Conservation (phyloP, 2,888 invertebrate genomes). For the Caenorhabditis sulstoni region DNA sequence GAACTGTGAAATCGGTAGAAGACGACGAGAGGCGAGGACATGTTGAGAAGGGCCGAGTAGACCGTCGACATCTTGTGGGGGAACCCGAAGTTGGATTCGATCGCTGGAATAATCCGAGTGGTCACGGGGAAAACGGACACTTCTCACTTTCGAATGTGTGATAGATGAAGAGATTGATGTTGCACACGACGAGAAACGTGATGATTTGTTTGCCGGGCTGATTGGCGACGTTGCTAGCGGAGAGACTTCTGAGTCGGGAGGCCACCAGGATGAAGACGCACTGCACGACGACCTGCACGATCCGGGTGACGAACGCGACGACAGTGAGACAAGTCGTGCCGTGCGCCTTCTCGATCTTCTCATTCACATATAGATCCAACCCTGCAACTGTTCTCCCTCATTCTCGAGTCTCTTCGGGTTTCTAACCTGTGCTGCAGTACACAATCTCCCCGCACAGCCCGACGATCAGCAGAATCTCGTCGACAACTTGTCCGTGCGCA, state of each 20-base stretch:
- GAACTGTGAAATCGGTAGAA: slow-evolving; percentile 69
- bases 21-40: slow-evolving; percentile 57
- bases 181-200: slow-evolving; percentile 77
- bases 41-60: slow-evolving; percentile 62
- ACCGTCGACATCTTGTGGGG: slow-evolving; percentile 47
- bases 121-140: not conserved
- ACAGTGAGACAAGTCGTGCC: slow-evolving; percentile 48
- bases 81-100: slow-evolving; percentile 72
- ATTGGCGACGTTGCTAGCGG: slow-evolving; percentile 33
- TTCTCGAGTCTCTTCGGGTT: not conserved
- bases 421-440: slow-evolving; percentile 53
- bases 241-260: slow-evolving; percentile 61
- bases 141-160: slow-evolving; percentile 64
- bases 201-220: slow-evolving; percentile 78
- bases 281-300: slow-evolving; percentile 77
- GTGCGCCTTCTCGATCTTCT: slow-evolving; percentile 23
- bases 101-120: slow-evolving; percentile 56
- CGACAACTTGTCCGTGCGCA: slow-evolving; percentile 60
- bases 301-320: slow-evolving; percentile 71
- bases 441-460: slow-evolving; percentile 57
- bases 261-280: slow-evolving; percentile 75
- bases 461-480: slow-evolving; percentile 55
- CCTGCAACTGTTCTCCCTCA: slow-evolving; percentile 34
- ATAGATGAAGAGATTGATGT: slow-evolving; percentile 77
- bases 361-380: slow-evolving; percentile 53